Percentiles rank a stretch among this genome's conserved stretches.
phyloP scores from a whole-genome alignment of 2,797 vertebrate species.

The Gambusia yucatana region DNA sequence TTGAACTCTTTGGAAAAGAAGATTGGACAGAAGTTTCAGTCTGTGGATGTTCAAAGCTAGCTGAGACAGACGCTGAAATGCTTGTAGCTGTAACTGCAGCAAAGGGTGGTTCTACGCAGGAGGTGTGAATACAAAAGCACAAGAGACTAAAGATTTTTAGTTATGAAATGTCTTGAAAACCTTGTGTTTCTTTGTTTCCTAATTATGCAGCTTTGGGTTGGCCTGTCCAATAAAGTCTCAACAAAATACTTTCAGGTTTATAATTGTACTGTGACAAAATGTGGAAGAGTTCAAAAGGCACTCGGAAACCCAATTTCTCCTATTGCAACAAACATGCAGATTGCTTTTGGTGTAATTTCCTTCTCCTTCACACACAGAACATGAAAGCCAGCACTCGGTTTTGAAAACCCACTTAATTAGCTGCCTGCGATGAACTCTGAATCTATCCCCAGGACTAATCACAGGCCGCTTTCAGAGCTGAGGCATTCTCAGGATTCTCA shows the following conservation, averaged over 20 bases:
- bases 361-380: neutral
- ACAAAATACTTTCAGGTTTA: neutral
- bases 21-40: neutral
- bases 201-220: neutral
- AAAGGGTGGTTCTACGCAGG: neutral
- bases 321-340: slow-evolving; percentile 6
- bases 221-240: neutral
- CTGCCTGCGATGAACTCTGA: slow-evolving; percentile 41
- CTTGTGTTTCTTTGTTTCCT: neutral
- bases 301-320: neutral
- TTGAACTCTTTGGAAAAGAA: neutral
- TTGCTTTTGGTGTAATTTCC: neutral
- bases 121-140: neutral
- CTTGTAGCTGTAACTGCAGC: neutral
- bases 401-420: slow-evolving; percentile 39
- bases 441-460: slow-evolving; percentile 62
- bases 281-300: neutral
- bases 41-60: neutral
- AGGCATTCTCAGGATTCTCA: slow-evolving; percentile 41
- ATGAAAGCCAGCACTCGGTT: neutral
- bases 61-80: neutral
- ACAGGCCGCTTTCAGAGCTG: slow-evolving; percentile 54
- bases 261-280: neutral
- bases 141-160: neutral
- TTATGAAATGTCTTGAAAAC: neutral